Evolutionary conservation across 1,140 invertebrate species (phyloP), one percentile per base, ranked within the genome.

Genomic region (Lasioglossum albipes): DNA sequence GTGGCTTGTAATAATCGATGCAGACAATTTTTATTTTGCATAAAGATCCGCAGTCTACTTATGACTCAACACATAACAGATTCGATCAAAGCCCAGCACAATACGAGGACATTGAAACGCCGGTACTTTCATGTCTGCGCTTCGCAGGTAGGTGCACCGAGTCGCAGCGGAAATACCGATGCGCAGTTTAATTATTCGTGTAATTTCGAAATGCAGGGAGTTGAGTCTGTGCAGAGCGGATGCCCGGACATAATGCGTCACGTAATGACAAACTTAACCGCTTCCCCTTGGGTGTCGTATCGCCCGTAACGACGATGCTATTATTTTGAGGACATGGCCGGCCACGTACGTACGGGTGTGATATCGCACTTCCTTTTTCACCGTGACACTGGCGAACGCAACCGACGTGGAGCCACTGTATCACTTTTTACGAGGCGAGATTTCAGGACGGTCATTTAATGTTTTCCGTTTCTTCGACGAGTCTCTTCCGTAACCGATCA

Each of bases 241-340:
- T 82, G 80, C 62, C 64, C 59, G 70, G 83, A 52, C 79, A 86
- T 86, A 86, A 86, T 86, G 65, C 73, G 61, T 61, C 65, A 49
- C 66, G 73, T 79, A 80, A 84, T 84, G 76, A 73, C 76, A 79
- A 87, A 82, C 84, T 86, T 84, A 78, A 76, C 75, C 74, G 54
- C 52, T 71, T 84, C 80, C 83, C 85, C 78, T 59, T 61, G 83
- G 74, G 85, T 78, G 54, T 85, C 72, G 70, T 87, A 84, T 81
- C 80, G 79, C 52, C 81, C 54, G n/a, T 75, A 79, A 76, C 61
- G 72, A 70, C 71, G 75, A 78, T 16, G 78, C 70, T 62, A 84
- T 85, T 85, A 85, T 70, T 81, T 74, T 71, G 74, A 81, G 73
- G 79, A 81, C 67, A 45, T 61, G 70, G 70, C 65, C 67, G 70